Evolutionary conservation across 2,888 invertebrate species (phyloP), one percentile per base, ranked within the genome.

Genomic region (Meganola albula): DNA sequence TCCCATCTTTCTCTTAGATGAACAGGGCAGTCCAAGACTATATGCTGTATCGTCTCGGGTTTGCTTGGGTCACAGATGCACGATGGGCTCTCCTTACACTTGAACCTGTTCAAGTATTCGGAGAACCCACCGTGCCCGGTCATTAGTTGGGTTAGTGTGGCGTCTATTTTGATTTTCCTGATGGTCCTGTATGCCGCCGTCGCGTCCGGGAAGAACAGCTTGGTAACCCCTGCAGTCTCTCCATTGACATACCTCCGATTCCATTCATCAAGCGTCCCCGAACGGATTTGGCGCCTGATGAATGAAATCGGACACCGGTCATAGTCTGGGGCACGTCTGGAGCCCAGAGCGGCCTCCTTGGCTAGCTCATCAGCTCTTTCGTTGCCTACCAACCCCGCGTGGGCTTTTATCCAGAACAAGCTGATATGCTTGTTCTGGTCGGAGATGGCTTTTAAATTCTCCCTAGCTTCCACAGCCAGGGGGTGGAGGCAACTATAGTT

Each of bases 101-200:
- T 44, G 20, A 44, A 48, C 0, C 37, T 10, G 3, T 24, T 2
- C 10, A 42, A 29, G 36, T 48, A 43, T 13, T 28, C 27, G 18
- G 38, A 40, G 36, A 46, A 40, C 23, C 46, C 43, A 24, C 40
- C 43, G 10, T 47, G 41, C 1, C 37, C 36, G 2, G 37, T 42
- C 14, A 45, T 5, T 0, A 35, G 2, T 8, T 45, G 39, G 0
- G 39, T 41, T 0, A 21, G 0, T 0, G 27, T 4, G 0, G 10
- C 5, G 0, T 9, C 12, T 0, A 24, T 12, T 1, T 5, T 2
- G 0, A 39, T 20, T 2, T 22, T 7, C 1, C 18, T 16, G 0
- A 41, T 2, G 5, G 22, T 27, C 2, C 9, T 29, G 14, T 40
- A 28, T 0, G 37, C 37, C 4, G 10, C 2, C 2, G 13, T 10